Percentiles rank a stretch among this genome's conserved stretches.
Conservation (phyloP, 1,140 invertebrate species). For the Lepidurus packardi region DNA sequence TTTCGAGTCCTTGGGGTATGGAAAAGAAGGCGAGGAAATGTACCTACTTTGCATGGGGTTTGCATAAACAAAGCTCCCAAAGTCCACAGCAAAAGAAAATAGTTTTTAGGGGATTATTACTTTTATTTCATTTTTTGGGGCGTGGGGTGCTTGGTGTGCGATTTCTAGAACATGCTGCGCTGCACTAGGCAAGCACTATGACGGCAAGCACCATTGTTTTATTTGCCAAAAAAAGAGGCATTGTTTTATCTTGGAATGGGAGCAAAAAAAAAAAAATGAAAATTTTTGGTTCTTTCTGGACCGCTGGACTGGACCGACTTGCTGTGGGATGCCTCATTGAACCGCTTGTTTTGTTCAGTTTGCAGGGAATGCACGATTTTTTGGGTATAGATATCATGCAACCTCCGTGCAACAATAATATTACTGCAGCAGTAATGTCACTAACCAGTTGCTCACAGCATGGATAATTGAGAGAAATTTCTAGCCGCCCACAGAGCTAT, state of each 20-base stretch:
- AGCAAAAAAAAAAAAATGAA: neutral
- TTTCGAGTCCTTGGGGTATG: neutral
- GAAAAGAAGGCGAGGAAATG: neutral
- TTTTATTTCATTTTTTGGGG: neutral
- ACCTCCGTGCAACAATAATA: too few relatives aligned
- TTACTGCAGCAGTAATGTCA: too few relatives aligned
- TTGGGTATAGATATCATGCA: too few relatives aligned
- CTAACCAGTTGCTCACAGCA: too few relatives aligned
- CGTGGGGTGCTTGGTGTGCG: neutral
- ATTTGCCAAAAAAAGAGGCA: neutral
- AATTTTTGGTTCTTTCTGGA: neutral
- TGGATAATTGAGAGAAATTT: too few relatives aligned
- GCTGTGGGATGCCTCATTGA: neutral
- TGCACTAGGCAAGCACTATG: neutral
- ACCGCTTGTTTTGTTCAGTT: neutral
- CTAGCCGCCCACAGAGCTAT: too few relatives aligned
- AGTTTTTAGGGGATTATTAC: neutral
- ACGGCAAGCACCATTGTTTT: neutral
- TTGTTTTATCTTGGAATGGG: neutral
- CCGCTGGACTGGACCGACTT: neutral
- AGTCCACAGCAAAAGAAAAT: neutral
- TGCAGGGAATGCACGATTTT: too few relatives aligned
- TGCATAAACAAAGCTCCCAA: neutral
- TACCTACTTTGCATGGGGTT: neutral
- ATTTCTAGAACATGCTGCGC: constrained; percentile 4